phyloP scores from a whole-genome alignment of 2,113 vertebrate genomes.

The sheep (Ovis aries) region DNA sequence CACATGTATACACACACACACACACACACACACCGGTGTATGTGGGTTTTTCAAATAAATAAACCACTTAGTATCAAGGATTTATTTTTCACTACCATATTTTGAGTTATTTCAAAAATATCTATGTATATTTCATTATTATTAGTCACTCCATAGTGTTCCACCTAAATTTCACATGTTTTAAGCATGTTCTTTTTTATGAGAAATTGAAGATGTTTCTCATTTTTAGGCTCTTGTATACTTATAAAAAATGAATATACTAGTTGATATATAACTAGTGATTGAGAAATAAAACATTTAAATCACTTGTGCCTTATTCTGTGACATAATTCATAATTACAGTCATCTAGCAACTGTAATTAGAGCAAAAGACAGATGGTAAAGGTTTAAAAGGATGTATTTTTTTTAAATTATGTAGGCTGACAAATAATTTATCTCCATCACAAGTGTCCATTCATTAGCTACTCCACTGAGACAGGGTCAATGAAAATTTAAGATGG shows the following conservation, averaged over 20 bases:
- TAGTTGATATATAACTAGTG: background rate
- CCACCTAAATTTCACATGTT: background rate
- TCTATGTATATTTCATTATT: background rate
- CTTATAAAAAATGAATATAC: background rate
- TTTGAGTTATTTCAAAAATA: background rate
- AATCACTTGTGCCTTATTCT: conserved; percentile 13
- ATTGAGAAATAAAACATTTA: conserved; percentile 26
- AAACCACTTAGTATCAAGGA: background rate
- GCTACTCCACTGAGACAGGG: background rate
- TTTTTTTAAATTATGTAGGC: conserved; percentile 51
- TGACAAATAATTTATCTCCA: conserved; percentile 23
- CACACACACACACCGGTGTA: background rate
- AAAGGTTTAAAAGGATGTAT: conserved; percentile 51
- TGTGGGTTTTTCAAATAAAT: background rate
- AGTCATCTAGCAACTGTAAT: conserved; percentile 34
- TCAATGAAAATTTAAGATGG: background rate
- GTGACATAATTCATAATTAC: conserved; percentile 28
- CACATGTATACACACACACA: too few species aligned
- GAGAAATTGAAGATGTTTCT: background rate
- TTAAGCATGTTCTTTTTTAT: background rate
- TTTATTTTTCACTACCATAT: background rate
- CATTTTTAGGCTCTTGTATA: background rate
- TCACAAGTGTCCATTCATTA: conserved; percentile 10
- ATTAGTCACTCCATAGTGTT: background rate
- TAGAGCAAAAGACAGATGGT: conserved; percentile 50